Base-by-base conservation (phyloP, 2,113 vertebrate genomes). In the Nothoprocta pentlandii region DNA sequence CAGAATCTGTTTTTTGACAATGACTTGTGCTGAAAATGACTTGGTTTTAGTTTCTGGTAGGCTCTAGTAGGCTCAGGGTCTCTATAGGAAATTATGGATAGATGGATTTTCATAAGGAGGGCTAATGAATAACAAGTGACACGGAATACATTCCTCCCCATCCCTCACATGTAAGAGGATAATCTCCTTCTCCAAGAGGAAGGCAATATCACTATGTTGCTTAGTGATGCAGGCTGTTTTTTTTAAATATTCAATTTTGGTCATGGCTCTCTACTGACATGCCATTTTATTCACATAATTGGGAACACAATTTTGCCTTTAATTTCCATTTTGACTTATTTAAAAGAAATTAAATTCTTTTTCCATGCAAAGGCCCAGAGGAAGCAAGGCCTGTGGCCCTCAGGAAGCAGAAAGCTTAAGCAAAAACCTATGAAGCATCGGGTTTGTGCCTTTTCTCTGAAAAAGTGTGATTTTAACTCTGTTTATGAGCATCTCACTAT, bases 261-360 rank as follows among this genome's bases (percentile, higher is more conserved):
- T 76, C 41, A 30, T 42, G 23, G 70, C 47, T 82, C 10, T 62
- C 44, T 79, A 69, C 8, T n/a, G 78, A 41, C 17, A 46, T 54
- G 53, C 70, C 9, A n/a, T 79, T 36, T 81, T 79, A 81, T 49
- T 49, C 21, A 49, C 21, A 23, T 49, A 49, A 49, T 6, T 23
- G 49, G 49, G 49, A 49, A 49, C 49, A 49, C 9, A 49, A 49
- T 49, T 49, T 49, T 49, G 49, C 49, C 49, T 49, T 88, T 28
- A 76, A 76, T 73, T 91, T 77, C 63, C 39, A 44, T 84, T 95
- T 90, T 89, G 20, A 92, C 26, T 81, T 90, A 9, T n/a, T 44
- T 22, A 84, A 64, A 76, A 81, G 56, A 61, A 93, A 71, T 94
- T 78, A 84, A 78, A 64, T 84, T 92, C 66, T 39, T 14, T 11